Base-by-base conservation (phyloP, 2,888 invertebrate species). In the Dysmachus trigonus region DNA sequence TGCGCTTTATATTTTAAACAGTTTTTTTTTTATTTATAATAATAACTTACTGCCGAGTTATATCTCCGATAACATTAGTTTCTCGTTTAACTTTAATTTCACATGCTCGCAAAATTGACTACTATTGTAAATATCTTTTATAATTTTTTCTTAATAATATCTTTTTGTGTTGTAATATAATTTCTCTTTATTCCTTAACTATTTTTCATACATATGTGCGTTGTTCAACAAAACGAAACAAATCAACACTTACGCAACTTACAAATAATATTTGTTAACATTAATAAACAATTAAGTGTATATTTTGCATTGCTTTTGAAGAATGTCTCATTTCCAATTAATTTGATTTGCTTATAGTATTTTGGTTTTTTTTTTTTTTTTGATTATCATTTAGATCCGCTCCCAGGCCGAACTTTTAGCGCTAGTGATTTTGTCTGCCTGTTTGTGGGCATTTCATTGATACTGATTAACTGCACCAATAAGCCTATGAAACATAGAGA, bases 181-280 rank as follows among this genome's bases (percentile, higher is more conserved):
- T 47, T 72, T 73, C 41, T 84, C 30, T 84, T 73, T 35, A 73
- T 33, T 73, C 18, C 35, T 74, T 85, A 74, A 41, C 38, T 38
- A 22, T 74, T 47, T 84, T 72, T 84, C 84, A 74, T 85, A 85
- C 74, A 74, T 74, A 47, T 85, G 85, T 85, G 85, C 85, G 85
- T 76, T 85, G 31, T 76, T 76, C 13, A 85, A 85, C 85, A 62
- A 76, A 85, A 85, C 35, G 35, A 85, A 62, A 85, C 31, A 35
- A 85, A 74, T 53, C n/a, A 85, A 62, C 76, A 85, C 74, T 47
- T 74, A 85, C n/a, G 30, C 51, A 85, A 74, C 74, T 85, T 85
- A 76, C 35, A 53, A 76, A 76, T 85, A 85, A 85, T 53, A 53
- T 30, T 30, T 62, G 0, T n/a, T 83, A 83, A 72, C 83, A 83